Evolutionary conservation across 35 echinoderm and acorn worm genomes (phyloP), one percentile per base, ranked within the genome.

Genomic region (Patiria miniata): DNA sequence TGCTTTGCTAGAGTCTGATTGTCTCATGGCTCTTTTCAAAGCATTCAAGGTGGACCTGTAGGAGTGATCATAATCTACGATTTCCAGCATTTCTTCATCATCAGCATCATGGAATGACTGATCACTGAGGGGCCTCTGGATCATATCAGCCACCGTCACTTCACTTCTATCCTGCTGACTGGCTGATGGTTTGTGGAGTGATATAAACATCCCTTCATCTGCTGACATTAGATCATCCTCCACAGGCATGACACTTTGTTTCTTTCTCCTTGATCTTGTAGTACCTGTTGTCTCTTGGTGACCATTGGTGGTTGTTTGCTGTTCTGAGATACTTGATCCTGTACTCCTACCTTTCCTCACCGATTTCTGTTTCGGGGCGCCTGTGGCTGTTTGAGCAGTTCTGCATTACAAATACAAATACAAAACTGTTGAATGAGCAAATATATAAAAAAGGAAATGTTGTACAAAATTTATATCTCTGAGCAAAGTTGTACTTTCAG

Each of bases 21-120:
- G 23, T 10, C 21, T 34, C 26, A 14, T 73, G 34, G 21, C 18
- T 73, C 42, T 47, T 47, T 40, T 86, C n/a, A 7, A 14, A 76
- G 83, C 12, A 80, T 17, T 78, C 73, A 26, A 34, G 40, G 69
- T 39, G 7, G 65, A 73, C 9, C 29, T 73, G 65, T 73, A 73
- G 65, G 65, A 73, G 65, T 7, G 21, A 32, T 87, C 68, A 87
- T 78, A 52, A 21, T 89, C 79, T 23, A 79, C 56, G 51, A 89
- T 89, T 26, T 89, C 87, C 61, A 89, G 37, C 7, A 61, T 58
- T 36, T 83, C 87, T 26, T 83, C 79, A 82, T 89, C 87, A 39
- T 89, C 79, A n/a, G 30, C 54, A 37, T 80, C 55, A 3, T 78
- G 39, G 22, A 39, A 40, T 7, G 22, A 34, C n/a, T 28, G 22